Percentiles rank a stretch among this genome's conserved stretches.
Conservation (phyloP, 1,140 invertebrate species). For the Drosophila rhopaloa region DNA sequence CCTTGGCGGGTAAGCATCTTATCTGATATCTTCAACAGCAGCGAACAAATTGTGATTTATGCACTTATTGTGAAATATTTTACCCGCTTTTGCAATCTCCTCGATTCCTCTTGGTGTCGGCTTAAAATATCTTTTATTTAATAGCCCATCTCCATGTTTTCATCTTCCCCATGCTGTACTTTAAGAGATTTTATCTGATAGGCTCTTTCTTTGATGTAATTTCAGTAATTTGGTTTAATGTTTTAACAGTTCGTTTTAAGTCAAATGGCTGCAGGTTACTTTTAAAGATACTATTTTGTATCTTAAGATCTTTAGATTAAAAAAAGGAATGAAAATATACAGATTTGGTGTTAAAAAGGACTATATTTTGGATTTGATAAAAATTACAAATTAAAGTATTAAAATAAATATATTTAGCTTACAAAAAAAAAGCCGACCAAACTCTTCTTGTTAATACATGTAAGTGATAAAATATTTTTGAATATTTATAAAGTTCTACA, state of each 20-base stretch:
- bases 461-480: too few relatives aligned
- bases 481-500: too few relatives aligned
- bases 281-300: constrained; percentile 2
- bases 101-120: constrained; percentile 17
- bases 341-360: too few relatives aligned
- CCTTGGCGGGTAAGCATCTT: constrained; percentile 36
- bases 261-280: constrained; percentile 20
- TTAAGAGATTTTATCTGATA: constrained; percentile 23
- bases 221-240: constrained; percentile 44
- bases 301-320: constrained; percentile 2
- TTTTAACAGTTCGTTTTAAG: constrained; percentile 41
- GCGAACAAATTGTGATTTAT: constrained; percentile 48
- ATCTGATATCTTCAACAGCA: constrained; percentile 19
- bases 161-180: constrained; percentile 4
- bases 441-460: too few relatives aligned
- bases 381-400: neutral
- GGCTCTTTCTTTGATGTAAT: constrained; percentile 26
- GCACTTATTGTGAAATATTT: constrained; percentile 45
- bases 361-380: neutral
- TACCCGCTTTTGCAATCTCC: constrained; percentile 24
- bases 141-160: constrained; percentile 31
- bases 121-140: constrained; percentile 37
- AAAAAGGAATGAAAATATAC: too few relatives aligned
- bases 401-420: too few relatives aligned
- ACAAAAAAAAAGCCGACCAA: too few relatives aligned